Percentiles rank a stretch among this genome's conserved stretches.
Conservation (phyloP, 1,140 invertebrate species). For the Homarus americanus region DNA sequence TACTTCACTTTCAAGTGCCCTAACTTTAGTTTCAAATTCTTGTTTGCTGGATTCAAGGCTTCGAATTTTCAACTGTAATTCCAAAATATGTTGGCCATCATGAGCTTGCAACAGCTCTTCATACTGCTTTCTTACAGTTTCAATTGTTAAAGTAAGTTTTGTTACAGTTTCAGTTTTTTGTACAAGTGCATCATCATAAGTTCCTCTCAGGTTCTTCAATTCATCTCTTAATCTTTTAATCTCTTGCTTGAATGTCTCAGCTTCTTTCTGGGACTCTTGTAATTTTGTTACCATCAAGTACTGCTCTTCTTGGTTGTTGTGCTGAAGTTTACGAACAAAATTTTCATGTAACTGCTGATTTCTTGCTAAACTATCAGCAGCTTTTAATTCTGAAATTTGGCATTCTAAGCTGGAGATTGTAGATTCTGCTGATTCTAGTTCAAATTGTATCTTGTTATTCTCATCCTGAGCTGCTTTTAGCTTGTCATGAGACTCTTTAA, state of each 20-base stretch:
- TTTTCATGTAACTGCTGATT: conserved; percentile 68
- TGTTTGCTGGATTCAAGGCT: conserved; percentile 52
- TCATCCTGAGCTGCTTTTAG: conserved; percentile 29
- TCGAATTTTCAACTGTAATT: conserved; percentile 52
- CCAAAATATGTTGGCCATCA: conserved; percentile 35
- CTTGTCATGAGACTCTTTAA: conserved; percentile 45
- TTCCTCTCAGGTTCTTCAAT: conserved; percentile 43
- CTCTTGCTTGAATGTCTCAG: conserved; percentile 42
- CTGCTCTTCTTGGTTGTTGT: conserved; percentile 57
- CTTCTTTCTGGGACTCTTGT: conserved; percentile 42
- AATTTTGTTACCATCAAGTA: conserved; percentile 47
- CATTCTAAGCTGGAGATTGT: conserved; percentile 66
- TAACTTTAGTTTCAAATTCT: conserved; percentile 31
- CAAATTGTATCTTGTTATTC: conserved; percentile 59
- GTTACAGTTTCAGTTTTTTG: conserved; percentile 63
- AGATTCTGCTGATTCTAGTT: conserved; percentile 66
- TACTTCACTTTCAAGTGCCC: conserved; percentile 41
- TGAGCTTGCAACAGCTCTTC: conserved; percentile 61
- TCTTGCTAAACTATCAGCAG: conserved; percentile 52
- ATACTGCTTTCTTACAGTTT: conserved; percentile 62
- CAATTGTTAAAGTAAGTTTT: conserved; percentile 55
- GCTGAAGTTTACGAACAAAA: conserved; percentile 63
- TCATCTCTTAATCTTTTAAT: conserved; percentile 57
- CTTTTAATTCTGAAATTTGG: conserved; percentile 60
- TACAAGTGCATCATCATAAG: conserved; percentile 52